These are phyloP conservation scores for Centropristis striata DNA, from an alignment of 2,113 vertebrate genomes.

Conservation along the genomic window DNA sequence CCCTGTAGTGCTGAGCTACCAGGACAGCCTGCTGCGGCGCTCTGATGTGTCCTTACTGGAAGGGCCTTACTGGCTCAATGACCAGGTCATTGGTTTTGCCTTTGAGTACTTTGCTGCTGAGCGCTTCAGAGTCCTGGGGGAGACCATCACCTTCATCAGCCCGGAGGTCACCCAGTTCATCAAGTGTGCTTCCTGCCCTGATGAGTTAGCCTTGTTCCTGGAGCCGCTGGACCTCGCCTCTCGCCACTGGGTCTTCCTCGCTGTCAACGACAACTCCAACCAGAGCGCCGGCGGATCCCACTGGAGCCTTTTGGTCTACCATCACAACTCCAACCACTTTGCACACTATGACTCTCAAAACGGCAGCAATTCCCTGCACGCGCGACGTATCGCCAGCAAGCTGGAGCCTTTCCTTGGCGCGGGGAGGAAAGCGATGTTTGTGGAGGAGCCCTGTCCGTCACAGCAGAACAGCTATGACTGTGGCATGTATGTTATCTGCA, in stretches of 20 bases:
- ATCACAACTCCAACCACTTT: conserved; percentile 87
- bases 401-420: conserved; percentile 89
- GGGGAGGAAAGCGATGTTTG: conserved; percentile 83
- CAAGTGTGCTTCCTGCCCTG: conserved; percentile 90
- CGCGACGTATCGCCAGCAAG: conserved; percentile 90
- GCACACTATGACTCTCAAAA: conserved; percentile 96
- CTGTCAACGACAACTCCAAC: conserved; percentile 95
- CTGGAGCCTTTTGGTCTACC: conserved; percentile 96
- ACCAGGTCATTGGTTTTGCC: conserved; percentile 95
- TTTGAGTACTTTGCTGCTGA: conserved; percentile 93
- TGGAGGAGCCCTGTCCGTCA: conserved; percentile 91
- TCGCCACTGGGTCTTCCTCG: conserved; percentile 91
- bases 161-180: conserved; percentile 98
- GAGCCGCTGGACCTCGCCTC: conserved; percentile 89
- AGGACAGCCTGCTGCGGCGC: conserved; percentile 93
- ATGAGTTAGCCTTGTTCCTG: conserved; percentile 92
- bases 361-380: conserved; percentile 90
- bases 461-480: conserved; percentile 99
- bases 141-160: conserved; percentile 90
- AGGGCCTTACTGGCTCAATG: conserved; percentile 96
- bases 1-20: conserved; percentile 94
- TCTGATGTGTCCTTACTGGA: conserved; percentile 93
- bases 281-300: conserved; percentile 94
- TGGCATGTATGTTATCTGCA: conserved; percentile 98
- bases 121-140: conserved; percentile 86